Evolutionary conservation across 2,888 invertebrate species (phyloP).

Genomic region (Hypercompe scribonia): DNA sequence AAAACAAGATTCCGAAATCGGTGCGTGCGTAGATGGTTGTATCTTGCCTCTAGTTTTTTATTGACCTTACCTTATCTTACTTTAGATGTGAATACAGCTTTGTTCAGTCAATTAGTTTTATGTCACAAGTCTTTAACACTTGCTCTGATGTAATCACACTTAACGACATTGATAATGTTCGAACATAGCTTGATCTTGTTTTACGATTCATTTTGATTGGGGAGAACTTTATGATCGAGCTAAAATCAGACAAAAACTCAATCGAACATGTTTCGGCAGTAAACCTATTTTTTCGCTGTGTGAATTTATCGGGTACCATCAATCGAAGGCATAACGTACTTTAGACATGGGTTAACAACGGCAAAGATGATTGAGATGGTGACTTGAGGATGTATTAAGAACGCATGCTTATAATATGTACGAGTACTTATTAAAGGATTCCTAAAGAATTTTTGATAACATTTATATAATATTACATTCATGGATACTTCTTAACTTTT

Average conservation of each 20-base stretch:
- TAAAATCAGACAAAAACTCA: neutral
- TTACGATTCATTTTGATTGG: constrained; percentile 8
- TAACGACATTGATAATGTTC: constrained; percentile 3
- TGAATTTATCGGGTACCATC: neutral
- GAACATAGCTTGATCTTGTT: constrained; percentile 1
- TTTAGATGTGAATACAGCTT: neutral
- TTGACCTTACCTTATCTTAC: neutral
- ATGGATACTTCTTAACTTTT: too few relatives aligned
- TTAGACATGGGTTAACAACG: neutral
- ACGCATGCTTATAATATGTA: neutral
- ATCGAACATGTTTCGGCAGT: constrained; percentile 2
- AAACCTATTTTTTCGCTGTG: neutral
- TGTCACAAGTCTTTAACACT: neutral
- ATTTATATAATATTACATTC: too few relatives aligned
- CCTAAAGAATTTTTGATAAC: too few relatives aligned
- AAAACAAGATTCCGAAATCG: neutral
- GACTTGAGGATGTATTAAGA: neutral
- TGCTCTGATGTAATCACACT: neutral
- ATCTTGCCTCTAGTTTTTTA: neutral
- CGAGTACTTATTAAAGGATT: too few relatives aligned
- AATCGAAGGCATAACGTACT: neutral
- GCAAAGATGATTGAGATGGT: neutral
- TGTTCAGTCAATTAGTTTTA: neutral
- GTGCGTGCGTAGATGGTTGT: neutral
- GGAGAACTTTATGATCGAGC: constrained; percentile 2